Percentiles rank a stretch among this genome's conserved stretches.
phyloP scores from a whole-genome alignment of 2,113 vertebrate species.

The Corynorhinus townsendii region DNA sequence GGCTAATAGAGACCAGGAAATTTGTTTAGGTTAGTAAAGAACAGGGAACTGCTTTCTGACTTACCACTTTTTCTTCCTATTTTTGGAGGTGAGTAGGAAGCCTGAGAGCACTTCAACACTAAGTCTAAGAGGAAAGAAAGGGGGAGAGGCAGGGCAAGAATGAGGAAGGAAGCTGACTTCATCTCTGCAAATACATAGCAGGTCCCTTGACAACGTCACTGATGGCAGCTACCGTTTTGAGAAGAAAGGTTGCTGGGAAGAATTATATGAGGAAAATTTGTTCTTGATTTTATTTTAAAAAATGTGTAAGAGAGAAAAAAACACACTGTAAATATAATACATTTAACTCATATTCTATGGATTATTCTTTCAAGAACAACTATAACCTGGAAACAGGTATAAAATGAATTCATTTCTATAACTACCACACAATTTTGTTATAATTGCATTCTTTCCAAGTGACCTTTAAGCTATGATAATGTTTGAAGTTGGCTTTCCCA shows the following conservation, averaged over 20 bases:
- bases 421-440: constrained; percentile 59
- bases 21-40: not conserved
- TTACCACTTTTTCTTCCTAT: not conserved
- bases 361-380: constrained; percentile 52
- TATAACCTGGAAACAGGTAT: constrained; percentile 7
- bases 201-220: not conserved
- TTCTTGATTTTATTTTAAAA: constrained; percentile 25
- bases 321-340: not conserved
- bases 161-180: not conserved
- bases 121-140: not conserved
- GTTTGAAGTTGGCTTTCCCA: constrained; percentile 68
- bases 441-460: constrained; percentile 62
- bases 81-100: not conserved
- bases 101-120: not conserved
- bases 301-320: constrained; percentile 3
- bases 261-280: not conserved
- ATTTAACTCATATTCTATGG: constrained; percentile 33
- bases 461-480: constrained; percentile 68
- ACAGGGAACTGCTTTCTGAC: not conserved
- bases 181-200: not conserved
- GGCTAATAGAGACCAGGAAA: not conserved
- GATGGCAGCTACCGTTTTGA: not conserved
- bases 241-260: not conserved
- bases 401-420: constrained; percentile 59
- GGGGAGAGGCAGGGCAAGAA: not conserved